phyloP scores from a whole-genome alignment of 2,797 vertebrate species.

The Neopelma chrysocephalum region DNA sequence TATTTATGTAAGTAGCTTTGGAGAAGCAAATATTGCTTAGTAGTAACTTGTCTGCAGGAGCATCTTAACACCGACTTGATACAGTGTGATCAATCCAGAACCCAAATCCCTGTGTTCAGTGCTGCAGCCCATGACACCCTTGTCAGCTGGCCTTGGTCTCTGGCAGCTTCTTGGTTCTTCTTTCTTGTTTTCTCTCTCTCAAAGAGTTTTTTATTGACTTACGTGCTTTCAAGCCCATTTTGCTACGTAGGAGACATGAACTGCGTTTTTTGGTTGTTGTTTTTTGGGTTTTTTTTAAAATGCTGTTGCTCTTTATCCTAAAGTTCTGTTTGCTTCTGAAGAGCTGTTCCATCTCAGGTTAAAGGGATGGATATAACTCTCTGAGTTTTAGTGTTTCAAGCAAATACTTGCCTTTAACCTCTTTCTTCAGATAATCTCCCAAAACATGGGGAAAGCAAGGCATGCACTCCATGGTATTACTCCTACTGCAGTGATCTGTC shows the following conservation, averaged over 20 bases:
- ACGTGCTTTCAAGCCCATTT: neutral
- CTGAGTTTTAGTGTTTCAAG: neutral
- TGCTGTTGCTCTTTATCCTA: neutral
- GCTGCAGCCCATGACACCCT: neutral
- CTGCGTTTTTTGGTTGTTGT: neutral
- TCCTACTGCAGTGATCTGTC: neutral
- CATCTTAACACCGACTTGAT: neutral
- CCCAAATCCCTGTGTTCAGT: neutral
- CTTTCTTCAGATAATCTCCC: neutral
- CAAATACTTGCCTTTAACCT: neutral
- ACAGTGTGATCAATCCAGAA: rapidly evolving
- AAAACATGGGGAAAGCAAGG: neutral
- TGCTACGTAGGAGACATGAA: neutral
- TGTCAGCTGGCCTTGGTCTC: neutral
- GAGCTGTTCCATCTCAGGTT: neutral
- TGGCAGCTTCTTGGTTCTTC: neutral
- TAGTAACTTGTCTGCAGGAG: neutral
- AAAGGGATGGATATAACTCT: neutral
- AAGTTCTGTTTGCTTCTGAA: neutral
- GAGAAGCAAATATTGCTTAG: neutral
- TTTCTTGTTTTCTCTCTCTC: neutral
- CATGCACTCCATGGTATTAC: rapidly evolving
- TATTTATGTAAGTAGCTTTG: neutral
- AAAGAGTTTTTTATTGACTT: neutral
- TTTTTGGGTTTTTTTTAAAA: neutral